These are phyloP conservation scores for Caenorhabditis sulstoni DNA, from an alignment of 2,888 invertebrate species.

Conservation along the genomic window DNA sequence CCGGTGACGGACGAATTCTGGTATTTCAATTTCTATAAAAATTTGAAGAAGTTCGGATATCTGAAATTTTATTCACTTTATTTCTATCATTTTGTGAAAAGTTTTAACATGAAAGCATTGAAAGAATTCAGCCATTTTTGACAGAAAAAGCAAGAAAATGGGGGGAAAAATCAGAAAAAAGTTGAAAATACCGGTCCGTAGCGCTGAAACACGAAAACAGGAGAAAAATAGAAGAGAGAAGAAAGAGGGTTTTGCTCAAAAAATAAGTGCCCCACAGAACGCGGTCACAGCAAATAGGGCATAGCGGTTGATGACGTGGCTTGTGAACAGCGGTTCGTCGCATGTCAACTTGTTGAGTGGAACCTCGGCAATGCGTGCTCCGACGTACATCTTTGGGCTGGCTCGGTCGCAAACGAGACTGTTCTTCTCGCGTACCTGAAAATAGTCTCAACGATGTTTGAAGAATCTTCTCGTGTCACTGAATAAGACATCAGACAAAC, in stretches of 20 bases:
- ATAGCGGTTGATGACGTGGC: not conserved
- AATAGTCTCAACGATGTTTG: slow-evolving; percentile 4
- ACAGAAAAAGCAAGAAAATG: slow-evolving; percentile 4
- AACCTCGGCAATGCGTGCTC: slow-evolving; percentile 75
- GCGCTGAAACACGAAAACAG: slow-evolving; percentile 55
- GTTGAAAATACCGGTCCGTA: slow-evolving; percentile 45
- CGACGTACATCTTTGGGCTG: slow-evolving; percentile 72
- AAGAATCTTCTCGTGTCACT: slow-evolving; percentile 30
- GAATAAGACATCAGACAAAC: too few species aligned
- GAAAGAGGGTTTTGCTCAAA: too few species aligned
- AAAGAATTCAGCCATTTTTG: too few species aligned
- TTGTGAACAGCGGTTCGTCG: slow-evolving; percentile 53
- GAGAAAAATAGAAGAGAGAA: slow-evolving; percentile 6
- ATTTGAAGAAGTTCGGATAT: too few species aligned
- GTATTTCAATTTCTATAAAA: too few species aligned
- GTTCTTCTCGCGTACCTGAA: slow-evolving; percentile 77
- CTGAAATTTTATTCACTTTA: slow-evolving; percentile 22
- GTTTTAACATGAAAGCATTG: too few species aligned
- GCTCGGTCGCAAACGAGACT: slow-evolving; percentile 74
- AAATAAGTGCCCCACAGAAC: too few species aligned
- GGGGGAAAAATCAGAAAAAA: slow-evolving; percentile 1
- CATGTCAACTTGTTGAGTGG: slow-evolving; percentile 63
- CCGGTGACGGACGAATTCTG: not conserved
- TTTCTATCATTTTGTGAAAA: slow-evolving; percentile 42
- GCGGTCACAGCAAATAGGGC: not conserved